Evolutionary conservation across 2,113 vertebrate species (phyloP), one percentile per base, ranked within the genome.

Genomic region (Rhea americana): DNA sequence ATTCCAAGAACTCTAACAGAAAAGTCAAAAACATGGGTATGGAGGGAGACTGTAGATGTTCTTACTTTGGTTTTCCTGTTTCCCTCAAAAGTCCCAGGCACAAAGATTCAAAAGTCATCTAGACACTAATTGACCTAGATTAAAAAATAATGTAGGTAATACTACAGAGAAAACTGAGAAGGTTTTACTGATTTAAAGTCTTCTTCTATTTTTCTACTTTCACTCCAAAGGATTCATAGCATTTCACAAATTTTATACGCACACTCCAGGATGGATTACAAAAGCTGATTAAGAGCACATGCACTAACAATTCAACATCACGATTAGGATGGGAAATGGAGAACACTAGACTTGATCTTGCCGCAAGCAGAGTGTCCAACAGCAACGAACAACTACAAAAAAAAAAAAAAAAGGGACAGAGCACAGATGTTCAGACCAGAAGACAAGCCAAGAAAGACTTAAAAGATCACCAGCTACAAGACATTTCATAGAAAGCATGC

Each of bases 401-500:
- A 45, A 30, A 48, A 51, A 25, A 72, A 90, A 87, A 88, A 88
- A 47, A 94, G n/a, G 74, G 90, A 91, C 85, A 94, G 66, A 94
- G 85, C 90, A 91, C 90, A 96, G 94, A 94, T 94, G 91, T 91
- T 94, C 93, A 73, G 85, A 88, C 45, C 70, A 82, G 79, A 93
- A 94, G 85, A 96, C 48, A 88, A 95, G 95, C 90, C 93, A 96
- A 96, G 89, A 91, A 91, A 93, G 75, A 75, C 93, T 96, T 95
- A 91, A 95, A 93, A 94, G 93, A 95, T 93, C 94, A 93, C 80
- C 2, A 0, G 70, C 82, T 95, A 94, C 83, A 96, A 89, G 77
- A 90, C 70, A 86, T 93, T 88, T 94, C 90, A 90, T 81, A 84
- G 90, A 94, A 93, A 90, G 87, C 81, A 89, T 1, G 2, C 66